These are phyloP conservation scores for Pongo pygmaeus DNA, from an alignment of 2,113 vertebrate species.

Conservation along the genomic window DNA sequence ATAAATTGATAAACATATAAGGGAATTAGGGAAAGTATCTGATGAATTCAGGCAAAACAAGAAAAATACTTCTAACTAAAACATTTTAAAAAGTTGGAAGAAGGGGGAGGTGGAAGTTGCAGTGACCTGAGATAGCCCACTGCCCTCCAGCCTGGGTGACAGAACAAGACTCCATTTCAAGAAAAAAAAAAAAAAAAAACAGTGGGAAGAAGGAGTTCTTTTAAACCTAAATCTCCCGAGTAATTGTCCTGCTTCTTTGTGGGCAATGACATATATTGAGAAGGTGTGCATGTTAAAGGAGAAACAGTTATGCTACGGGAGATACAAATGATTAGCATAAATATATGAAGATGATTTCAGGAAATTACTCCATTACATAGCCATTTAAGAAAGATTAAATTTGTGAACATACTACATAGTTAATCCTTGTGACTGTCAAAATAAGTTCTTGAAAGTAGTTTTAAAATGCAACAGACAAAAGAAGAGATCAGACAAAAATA, in stretches of 20 bases:
- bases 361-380: not conserved
- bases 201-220: not conserved
- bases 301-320: not conserved
- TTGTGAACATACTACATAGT: not conserved
- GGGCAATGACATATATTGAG: not conserved
- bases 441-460: not conserved
- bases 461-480: not conserved
- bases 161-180: no score
- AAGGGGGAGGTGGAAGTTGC: not conserved
- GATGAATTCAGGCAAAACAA: not conserved
- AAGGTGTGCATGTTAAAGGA: not conserved
- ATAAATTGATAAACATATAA: not conserved
- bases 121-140: no score
- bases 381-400: not conserved
- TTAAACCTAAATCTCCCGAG: not conserved
- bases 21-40: not conserved
- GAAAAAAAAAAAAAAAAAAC: not conserved
- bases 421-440: not conserved
- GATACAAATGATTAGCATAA: not conserved
- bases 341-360: not conserved
- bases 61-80: not conserved
- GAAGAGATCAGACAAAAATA: not conserved
- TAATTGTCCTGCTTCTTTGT: not conserved
- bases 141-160: no score
- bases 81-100: not conserved